A percentile compares a stretch with the other conserved stretches of the same genome.
Conservation (phyloP, 2,888 invertebrate genomes). For the Dicycla oo region DNA sequence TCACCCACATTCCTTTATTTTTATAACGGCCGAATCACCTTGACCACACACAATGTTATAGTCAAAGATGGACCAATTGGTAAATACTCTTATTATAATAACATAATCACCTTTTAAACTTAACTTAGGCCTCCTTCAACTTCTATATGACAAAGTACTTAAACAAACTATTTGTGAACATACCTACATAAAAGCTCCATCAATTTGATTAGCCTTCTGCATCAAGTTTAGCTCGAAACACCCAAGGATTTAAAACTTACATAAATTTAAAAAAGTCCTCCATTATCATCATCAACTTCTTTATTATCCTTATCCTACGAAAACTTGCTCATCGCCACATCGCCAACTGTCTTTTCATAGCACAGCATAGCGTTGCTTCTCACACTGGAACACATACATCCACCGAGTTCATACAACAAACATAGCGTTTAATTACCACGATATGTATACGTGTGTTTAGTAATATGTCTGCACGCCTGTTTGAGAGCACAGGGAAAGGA, state of each 20-base stretch:
- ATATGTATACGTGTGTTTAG: conserved; percentile 25
- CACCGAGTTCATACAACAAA: background rate
- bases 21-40: conserved; percentile 11
- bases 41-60: conserved; percentile 16
- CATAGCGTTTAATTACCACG: conserved; percentile 7
- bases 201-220: too few relatives aligned
- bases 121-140: background rate
- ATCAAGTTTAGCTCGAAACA: too few relatives aligned
- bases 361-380: background rate
- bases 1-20: conserved; percentile 2
- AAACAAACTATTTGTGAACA: too few relatives aligned
- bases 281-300: too few relatives aligned
- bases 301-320: too few relatives aligned
- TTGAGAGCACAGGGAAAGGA: conserved; percentile 4
- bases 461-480: conserved; percentile 11
- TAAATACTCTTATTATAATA: too few relatives aligned
- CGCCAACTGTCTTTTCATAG: background rate
- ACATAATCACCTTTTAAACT: too few relatives aligned
- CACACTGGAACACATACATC: conserved; percentile 1
- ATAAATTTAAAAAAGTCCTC: too few relatives aligned
- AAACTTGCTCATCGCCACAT: too few relatives aligned
- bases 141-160: too few relatives aligned
- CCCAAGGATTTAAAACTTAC: too few relatives aligned
- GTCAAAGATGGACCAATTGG: background rate
- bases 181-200: too few relatives aligned